Percentiles rank a stretch among this genome's conserved stretches.
Conservation (phyloP, 2,113 vertebrate genomes). For the Caranx ignobilis region DNA sequence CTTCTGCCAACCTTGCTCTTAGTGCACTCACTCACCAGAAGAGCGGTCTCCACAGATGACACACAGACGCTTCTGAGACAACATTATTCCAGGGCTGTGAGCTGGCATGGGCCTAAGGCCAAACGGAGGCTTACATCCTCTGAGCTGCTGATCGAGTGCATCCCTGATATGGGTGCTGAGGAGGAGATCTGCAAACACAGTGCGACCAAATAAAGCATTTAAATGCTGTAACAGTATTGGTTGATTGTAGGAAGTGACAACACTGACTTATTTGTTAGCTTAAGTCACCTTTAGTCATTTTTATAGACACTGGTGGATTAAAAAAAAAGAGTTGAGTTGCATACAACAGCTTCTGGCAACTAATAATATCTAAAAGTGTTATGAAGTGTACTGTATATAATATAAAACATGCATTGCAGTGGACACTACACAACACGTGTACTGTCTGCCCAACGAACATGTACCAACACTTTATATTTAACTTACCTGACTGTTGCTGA, state of each 20-base stretch:
- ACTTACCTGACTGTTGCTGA: conserved; percentile 90
- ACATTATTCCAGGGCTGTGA: conserved; percentile 87
- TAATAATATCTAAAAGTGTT: neutral
- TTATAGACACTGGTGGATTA: neutral
- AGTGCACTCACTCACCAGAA: conserved; percentile 84
- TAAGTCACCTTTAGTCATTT: neutral
- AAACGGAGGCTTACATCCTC: conserved; percentile 93
- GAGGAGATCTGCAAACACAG: conserved; percentile 86
- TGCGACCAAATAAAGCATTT: conserved; percentile 3
- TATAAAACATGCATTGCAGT: neutral
- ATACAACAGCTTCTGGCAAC: neutral
- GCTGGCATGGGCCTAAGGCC: conserved; percentile 87
- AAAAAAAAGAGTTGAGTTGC: neutral
- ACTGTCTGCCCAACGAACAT: neutral
- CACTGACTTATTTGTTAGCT: neutral
- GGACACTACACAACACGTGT: neutral
- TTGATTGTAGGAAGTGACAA: neutral
- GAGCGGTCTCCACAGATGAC: conserved; percentile 94
- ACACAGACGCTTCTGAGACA: conserved; percentile 90
- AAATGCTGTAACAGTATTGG: neutral
- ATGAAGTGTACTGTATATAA: neutral
- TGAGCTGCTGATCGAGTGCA: conserved; percentile 90
- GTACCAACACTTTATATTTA: neutral
- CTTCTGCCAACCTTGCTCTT: conserved; percentile 19
- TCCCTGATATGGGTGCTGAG: conserved; percentile 88